phyloP scores from a whole-genome alignment of 2,113 vertebrate species.

The Alaudala cheleensis region DNA sequence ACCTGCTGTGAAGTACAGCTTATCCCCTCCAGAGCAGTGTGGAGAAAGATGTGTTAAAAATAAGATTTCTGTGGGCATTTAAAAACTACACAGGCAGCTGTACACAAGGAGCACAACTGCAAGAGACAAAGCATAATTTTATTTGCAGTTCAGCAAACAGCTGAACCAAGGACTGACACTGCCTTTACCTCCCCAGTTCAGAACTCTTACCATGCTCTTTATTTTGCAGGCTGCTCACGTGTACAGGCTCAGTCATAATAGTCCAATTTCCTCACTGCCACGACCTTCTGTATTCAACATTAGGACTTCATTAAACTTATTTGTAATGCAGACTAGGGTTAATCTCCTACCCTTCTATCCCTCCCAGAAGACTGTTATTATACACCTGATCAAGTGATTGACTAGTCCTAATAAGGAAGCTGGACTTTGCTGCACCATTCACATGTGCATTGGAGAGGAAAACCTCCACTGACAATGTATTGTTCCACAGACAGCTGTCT shows the following conservation, averaged over 20 bases:
- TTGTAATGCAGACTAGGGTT: neutral
- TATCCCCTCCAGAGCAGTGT: neutral
- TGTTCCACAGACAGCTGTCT: neutral
- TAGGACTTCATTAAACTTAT: constrained; percentile 18
- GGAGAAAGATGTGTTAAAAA: neutral
- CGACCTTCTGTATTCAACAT: neutral
- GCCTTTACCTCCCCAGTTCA: neutral
- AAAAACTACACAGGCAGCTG: neutral
- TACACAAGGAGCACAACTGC: neutral
- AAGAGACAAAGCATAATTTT: neutral
- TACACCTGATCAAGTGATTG: neutral
- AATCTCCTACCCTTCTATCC: neutral
- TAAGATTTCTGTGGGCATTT: neutral
- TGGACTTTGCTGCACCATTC: neutral
- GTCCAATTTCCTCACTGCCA: neutral
- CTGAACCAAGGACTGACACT: neutral
- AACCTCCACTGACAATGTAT: neutral
- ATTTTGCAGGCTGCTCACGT: neutral
- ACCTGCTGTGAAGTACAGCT: neutral
- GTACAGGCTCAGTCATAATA: neutral
- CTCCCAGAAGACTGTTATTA: neutral
- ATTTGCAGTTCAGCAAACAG: neutral
- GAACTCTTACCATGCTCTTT: neutral
- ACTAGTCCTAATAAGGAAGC: neutral
- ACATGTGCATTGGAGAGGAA: neutral